These are phyloP conservation scores for Ramphastos sulfuratus DNA, from an alignment of 2,113 vertebrate genomes.

Conservation along the genomic window DNA sequence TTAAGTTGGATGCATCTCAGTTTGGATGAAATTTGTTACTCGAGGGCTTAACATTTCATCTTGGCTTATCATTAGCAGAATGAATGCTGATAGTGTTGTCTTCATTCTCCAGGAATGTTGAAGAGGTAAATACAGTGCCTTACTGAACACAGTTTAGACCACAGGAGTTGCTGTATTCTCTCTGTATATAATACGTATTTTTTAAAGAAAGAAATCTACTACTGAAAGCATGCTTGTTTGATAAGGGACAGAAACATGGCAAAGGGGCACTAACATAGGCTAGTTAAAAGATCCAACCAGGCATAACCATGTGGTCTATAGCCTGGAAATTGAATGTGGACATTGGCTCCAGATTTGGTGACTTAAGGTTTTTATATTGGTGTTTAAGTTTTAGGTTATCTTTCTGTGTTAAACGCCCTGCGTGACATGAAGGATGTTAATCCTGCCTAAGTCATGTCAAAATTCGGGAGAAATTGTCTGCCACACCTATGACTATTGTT, in stretches of 20 bases:
- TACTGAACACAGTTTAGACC: slow-evolving; percentile 31
- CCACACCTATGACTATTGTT: neutral
- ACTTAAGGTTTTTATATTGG: neutral
- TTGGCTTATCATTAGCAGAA: slow-evolving; percentile 21
- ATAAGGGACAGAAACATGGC: neutral
- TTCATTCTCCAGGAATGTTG: slow-evolving; percentile 40
- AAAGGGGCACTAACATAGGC: neutral
- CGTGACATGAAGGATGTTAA: neutral
- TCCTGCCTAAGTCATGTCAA: neutral
- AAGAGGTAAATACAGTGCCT: slow-evolving; percentile 36
- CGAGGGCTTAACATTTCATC: slow-evolving; percentile 60
- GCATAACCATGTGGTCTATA: neutral
- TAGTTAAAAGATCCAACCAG: neutral
- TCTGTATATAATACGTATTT: neutral
- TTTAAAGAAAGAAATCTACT: neutral
- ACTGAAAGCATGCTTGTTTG: neutral
- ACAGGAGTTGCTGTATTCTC: slow-evolving; percentile 16
- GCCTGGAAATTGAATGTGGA: neutral
- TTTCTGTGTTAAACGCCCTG: neutral
- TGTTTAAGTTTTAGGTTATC: neutral
- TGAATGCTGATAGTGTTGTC: slow-evolving; percentile 41
- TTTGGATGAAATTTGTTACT: slow-evolving; percentile 50
- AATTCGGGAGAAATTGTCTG: neutral
- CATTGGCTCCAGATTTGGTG: neutral
- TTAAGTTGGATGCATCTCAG: slow-evolving; percentile 35